These are phyloP conservation scores for Euura saliciscinereae DNA, from an alignment of 1,140 invertebrate genomes.

Conservation along the genomic window DNA sequence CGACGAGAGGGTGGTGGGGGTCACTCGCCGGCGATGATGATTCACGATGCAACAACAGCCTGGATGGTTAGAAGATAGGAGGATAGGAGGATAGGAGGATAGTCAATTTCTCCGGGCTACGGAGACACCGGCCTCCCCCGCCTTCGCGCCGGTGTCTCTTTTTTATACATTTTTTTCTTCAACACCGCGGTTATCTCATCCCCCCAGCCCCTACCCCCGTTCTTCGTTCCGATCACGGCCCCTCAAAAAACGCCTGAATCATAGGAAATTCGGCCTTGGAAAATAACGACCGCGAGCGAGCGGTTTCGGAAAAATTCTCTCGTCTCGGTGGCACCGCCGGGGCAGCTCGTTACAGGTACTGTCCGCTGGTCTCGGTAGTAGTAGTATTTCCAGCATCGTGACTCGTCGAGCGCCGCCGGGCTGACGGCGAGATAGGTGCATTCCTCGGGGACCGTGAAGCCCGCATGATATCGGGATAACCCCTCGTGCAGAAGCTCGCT, in stretches of 20 bases:
- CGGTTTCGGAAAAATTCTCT: no score
- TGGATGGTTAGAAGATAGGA: slow-evolving; percentile 26
- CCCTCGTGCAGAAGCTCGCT: slow-evolving; percentile 22
- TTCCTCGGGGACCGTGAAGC: not conserved
- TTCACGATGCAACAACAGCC: slow-evolving; percentile 48
- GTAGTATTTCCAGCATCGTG: not conserved
- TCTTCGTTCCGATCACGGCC: no score
- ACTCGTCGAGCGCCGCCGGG: slow-evolving; percentile 5
- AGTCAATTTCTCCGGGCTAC: slow-evolving; percentile 23
- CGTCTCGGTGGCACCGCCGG: not conserved
- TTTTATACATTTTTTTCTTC: no score
- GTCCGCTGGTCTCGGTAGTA: no score
- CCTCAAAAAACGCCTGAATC: no score
- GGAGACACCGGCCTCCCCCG: not conserved
- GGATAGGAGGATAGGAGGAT: not conserved
- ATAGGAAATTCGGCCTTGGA: no score
- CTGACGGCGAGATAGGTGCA: not conserved
- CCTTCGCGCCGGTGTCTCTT: no score
- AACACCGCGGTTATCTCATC: no score
- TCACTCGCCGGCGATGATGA: slow-evolving; percentile 47
- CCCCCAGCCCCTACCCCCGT: no score
- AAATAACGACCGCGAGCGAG: no score
- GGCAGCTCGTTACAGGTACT: not conserved
- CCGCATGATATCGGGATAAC: not conserved
- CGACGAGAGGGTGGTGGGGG: slow-evolving; percentile 36